These are phyloP conservation scores for Tetragonula clypearis DNA, from an alignment of 1,140 invertebrate species.

Conservation along the genomic window DNA sequence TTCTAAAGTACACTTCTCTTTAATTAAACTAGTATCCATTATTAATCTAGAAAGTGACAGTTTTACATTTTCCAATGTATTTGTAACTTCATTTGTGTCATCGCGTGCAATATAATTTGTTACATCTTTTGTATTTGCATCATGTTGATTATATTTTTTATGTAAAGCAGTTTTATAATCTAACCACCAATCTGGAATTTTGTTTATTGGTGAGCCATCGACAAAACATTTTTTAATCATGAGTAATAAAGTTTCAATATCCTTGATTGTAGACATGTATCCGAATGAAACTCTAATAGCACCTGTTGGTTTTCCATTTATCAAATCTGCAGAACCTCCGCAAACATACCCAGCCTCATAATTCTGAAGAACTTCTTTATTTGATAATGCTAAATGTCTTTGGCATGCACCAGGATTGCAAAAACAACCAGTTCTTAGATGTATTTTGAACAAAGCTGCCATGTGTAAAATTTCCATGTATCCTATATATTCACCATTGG, in stretches of 20 bases:
- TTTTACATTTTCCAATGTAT: conserved; percentile 16
- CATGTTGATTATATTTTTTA: conserved; percentile 46
- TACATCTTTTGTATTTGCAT: conserved; percentile 11
- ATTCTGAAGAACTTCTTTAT: conserved; percentile 88
- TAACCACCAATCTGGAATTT: conserved; percentile 71
- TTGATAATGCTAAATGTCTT: conserved; percentile 87
- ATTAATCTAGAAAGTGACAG: neutral
- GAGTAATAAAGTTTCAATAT: conserved; percentile 87
- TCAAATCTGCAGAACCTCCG: conserved; percentile 93
- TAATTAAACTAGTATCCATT: neutral
- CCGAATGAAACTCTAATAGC: conserved; percentile 96
- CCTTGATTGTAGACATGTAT: conserved; percentile 90
- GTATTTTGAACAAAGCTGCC: conserved; percentile 92
- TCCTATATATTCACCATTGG: conserved; percentile 91
- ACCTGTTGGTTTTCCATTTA: conserved; percentile 95
- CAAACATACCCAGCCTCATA: conserved; percentile 95
- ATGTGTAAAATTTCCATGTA: conserved; percentile 95
- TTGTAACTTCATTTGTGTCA: neutral
- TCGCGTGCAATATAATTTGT: conserved; percentile 10
- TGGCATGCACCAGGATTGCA: conserved; percentile 98
- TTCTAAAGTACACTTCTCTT: conserved; percentile 56
- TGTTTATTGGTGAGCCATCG: conserved; percentile 70
- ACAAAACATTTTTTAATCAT: conserved; percentile 90
- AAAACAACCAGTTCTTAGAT: conserved; percentile 96
- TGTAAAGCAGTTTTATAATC: conserved; percentile 44